Base-by-base conservation (phyloP, 2,113 vertebrate species). In the Callorhinus ursinus region DNA sequence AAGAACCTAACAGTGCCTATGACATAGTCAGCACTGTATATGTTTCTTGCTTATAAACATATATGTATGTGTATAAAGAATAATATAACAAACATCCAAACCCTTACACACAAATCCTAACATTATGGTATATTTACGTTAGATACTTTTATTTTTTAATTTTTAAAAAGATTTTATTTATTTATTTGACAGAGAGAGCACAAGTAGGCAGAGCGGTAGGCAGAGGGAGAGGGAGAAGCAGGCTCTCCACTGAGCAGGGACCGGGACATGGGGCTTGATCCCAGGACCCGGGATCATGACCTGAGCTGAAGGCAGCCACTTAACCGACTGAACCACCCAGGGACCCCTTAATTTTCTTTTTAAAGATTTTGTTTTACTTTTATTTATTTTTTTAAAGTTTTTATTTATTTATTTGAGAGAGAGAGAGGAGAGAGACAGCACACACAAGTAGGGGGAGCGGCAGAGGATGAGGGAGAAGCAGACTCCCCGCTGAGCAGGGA, bases 1-100 rank as follows among this genome's bases (percentile, higher is more conserved):
- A 69, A 59, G 67, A 92, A 76, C 6, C 15, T 51, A 76, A 83
- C 21, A 83, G 7, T 69, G 7, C 10, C 31, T 81, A 26, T 86
- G 12, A 63, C 63, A 86, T 63, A 71, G 42, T 85, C 88, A 84
- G 42, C 51, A 36, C 49, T 76, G 12, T 4, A 36, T 39, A 71
- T 22, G 26, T 94, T 86, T 88, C 72, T 72, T 91, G 36, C 49
- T 96, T 93, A 82, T 31, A 83, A 74, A 65, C 21, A 67, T 77
- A 82, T 16, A 24, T 36, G 63, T 24, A 36, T 63, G 28, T 57
- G 24, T 31, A 31, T 63, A 49, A 88, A 80, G 51, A 79, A 86
- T 46, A 84, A 76, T 11, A 49, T 42, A 92, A 79, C 5, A 39
- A 90, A 57, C 42, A 93, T 76, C 7, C 57, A 33, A 55, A n/a